Conservation (phyloP, 2,888 invertebrate species). For the Unio pictorum region DNA sequence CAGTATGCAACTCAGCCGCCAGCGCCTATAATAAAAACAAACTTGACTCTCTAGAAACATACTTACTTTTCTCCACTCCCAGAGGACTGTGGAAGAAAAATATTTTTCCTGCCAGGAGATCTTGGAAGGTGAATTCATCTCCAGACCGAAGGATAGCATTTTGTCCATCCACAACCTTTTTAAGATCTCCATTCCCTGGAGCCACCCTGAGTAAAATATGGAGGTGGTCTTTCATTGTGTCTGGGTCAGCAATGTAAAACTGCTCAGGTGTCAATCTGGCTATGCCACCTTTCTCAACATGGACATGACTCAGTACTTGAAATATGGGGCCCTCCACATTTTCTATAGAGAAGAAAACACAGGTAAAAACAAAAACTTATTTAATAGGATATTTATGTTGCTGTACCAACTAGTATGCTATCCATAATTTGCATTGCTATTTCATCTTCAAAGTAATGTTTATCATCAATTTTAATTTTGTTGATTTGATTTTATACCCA, state of each 20-base stretch:
- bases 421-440: no score
- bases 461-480: no score
- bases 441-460: no score
- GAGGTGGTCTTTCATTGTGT: constrained; percentile 46
- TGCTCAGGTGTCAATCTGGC: constrained; percentile 32
- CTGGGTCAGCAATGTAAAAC: constrained; percentile 49
- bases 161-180: constrained; percentile 35
- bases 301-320: constrained; percentile 39
- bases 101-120: constrained; percentile 42
- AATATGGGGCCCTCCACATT: constrained; percentile 43
- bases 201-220: constrained; percentile 32
- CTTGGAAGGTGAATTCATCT: constrained; percentile 39
- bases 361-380: no score
- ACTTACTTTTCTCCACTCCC: constrained; percentile 29
- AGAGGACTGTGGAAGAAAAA: constrained; percentile 38
- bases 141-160: constrained; percentile 42
- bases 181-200: constrained; percentile 46
- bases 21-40: background rate
- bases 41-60: background rate
- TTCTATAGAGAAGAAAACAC: constrained; percentile 24
- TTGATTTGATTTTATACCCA: no score
- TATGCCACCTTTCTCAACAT: constrained; percentile 37
- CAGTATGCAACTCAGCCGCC: no score
- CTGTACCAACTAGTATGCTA: background rate
- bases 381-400: background rate